Percentiles rank a stretch among this genome's conserved stretches.
Evolutionary conservation across 2,888 invertebrate species (phyloP).

Genomic region (Myathropa florea): DNA sequence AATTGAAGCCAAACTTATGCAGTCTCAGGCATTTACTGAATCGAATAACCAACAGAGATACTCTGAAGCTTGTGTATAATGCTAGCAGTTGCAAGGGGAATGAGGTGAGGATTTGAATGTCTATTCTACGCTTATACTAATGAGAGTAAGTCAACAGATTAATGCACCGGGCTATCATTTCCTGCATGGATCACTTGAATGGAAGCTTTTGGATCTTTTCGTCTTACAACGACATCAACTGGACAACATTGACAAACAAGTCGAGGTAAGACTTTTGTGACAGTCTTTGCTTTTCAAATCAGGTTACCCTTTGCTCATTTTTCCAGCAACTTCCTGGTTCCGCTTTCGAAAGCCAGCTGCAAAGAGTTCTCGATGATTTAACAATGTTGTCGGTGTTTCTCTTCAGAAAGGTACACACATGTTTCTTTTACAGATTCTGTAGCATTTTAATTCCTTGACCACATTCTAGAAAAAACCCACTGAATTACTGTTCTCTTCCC

Average conservation of each 20-base stretch:
- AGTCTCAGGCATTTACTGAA: slow-evolving; percentile 72
- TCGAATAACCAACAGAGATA: slow-evolving; percentile 73
- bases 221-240: slow-evolving; percentile 73
- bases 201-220: slow-evolving; percentile 78
- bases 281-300: neutral
- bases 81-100: slow-evolving; percentile 77
- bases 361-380: slow-evolving; percentile 74
- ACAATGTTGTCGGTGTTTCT: slow-evolving; percentile 74
- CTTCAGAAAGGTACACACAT: slow-evolving; percentile 72
- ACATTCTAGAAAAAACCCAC: slow-evolving; percentile 77
- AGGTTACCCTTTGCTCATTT: neutral
- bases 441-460: slow-evolving; percentile 24
- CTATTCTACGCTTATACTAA: neutral
- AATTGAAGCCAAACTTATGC: slow-evolving; percentile 20
- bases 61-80: slow-evolving; percentile 75
- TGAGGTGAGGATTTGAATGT: slow-evolving; percentile 71
- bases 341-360: slow-evolving; percentile 72
- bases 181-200: slow-evolving; percentile 79
- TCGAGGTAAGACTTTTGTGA: slow-evolving; percentile 1
- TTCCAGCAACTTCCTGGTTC: neutral
- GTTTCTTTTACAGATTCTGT: neutral
- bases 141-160: slow-evolving; percentile 41
- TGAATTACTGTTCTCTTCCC: slow-evolving; percentile 81
- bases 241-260: neutral
- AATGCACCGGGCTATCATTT: slow-evolving; percentile 78